Base-by-base conservation (phyloP, 2,797 vertebrate species). In the Takifugu ocellatus region DNA sequence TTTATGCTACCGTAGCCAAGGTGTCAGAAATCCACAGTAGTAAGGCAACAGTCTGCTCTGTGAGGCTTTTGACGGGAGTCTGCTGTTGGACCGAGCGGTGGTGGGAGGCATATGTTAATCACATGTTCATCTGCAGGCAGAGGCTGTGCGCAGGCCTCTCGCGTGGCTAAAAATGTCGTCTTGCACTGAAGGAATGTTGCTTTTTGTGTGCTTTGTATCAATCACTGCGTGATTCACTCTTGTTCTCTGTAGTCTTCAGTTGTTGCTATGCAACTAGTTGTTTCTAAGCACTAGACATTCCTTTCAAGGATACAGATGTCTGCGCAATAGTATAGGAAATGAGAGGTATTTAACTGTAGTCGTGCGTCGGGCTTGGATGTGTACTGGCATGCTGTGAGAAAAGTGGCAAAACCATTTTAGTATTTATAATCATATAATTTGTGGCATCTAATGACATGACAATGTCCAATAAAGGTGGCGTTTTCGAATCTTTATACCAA, bases 201-300 rank as follows among this genome's bases (percentile, higher is more conserved):
- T 69, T 60, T 55, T 75, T 59, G 54, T 63, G 72, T 72, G 68
- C 75, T 73, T 70, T 82, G 61, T 81, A 54, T 78, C 58, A 56
- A 27, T 78, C n/a, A 2, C 59, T 26, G 52, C 59, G 63, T 74
- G 79, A 79, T 75, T 87, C 78, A 75, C 60, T 52, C 69, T 70
- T 60, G 47, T 77, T 85, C 80, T 85, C 72, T 81, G 68, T 68
- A 72, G 57, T 63, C 63, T 59, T 69, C 17, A 64, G 65, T 76
- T 72, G 88, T 90, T 90, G 89, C 89, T 83, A 84, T 74, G 89
- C 89, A 84, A 88, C 87, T 57, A 58, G 75, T 84, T 77, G 77
- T 87, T 85, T 77, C 78, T 48, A 66, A 68, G 60, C 70, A 61
- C 26, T 73, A 73, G 66, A 66, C 79, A 83, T 81, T 84, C 77